Evolutionary conservation across 2,113 vertebrate genomes (phyloP).

Genomic region (Gasterosteus aculeatus): DNA sequence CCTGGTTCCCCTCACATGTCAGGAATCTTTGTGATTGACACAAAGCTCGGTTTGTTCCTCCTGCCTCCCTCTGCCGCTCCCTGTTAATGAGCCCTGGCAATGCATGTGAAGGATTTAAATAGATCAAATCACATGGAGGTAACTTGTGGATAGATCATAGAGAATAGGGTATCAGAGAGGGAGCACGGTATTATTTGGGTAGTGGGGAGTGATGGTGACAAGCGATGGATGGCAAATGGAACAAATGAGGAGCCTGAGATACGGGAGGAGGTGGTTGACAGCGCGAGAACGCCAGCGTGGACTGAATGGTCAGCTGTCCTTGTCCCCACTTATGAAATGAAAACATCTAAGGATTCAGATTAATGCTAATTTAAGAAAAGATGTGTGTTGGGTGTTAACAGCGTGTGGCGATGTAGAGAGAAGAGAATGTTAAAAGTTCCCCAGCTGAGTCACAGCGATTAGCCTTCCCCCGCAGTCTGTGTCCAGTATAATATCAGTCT

Average conservation of each 20-base stretch:
- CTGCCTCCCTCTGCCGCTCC: conserved; percentile 22
- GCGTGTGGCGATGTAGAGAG: background rate
- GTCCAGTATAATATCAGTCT: background rate
- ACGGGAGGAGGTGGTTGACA: background rate
- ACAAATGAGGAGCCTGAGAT: conserved; percentile 28
- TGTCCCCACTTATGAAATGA: conserved; percentile 19
- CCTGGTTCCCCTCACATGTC: conserved; percentile 38
- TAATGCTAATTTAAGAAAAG: conserved; percentile 21
- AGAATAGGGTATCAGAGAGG: conserved; percentile 50
- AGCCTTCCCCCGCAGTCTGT: background rate
- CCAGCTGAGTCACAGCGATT: background rate
- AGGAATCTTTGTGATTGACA: conserved; percentile 65
- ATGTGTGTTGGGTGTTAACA: conserved; percentile 11
- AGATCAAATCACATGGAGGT: conserved; percentile 56
- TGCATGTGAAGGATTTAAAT: conserved; percentile 54
- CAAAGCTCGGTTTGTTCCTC: conserved; percentile 46
- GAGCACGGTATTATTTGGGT: conserved; percentile 43
- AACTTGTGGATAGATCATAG: conserved; percentile 55
- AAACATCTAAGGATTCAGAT: conserved; percentile 8
- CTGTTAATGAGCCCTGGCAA: conserved; percentile 63
- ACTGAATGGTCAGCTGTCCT: conserved; percentile 5
- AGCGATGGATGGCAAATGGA: conserved; percentile 32
- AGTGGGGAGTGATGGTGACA: conserved; percentile 36
- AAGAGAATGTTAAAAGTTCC: background rate
- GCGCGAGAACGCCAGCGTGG: background rate